Evolutionary conservation across 2,797 vertebrate genomes (phyloP).

Genomic region (Sebastolobus altivelis): DNA sequence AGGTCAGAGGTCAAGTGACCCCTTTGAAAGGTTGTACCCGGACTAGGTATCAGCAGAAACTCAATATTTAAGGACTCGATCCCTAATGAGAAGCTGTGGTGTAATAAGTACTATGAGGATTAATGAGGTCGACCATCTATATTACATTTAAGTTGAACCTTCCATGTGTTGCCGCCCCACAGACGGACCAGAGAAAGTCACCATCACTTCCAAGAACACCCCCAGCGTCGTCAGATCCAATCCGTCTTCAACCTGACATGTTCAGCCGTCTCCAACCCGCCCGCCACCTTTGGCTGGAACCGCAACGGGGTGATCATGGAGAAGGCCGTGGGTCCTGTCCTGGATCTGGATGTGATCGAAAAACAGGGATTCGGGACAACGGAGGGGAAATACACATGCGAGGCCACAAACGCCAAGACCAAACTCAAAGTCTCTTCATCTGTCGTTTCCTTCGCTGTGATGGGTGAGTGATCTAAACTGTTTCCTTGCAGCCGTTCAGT

Average conservation of each 20-base stretch:
- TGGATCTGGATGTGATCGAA: slow-evolving; percentile 37
- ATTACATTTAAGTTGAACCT: not conserved
- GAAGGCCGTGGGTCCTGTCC: rapidly evolving
- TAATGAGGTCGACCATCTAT: not conserved
- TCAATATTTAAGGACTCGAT: no score
- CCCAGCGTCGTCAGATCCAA: not conserved
- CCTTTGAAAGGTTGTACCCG: no score
- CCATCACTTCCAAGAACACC: not conserved
- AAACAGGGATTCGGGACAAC: rapidly evolving
- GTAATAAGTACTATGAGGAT: not conserved
- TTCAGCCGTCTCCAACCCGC: slow-evolving; percentile 55
- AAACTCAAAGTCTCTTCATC: rapidly evolving
- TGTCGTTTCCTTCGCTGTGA: slow-evolving; percentile 27
- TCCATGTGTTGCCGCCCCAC: not conserved
- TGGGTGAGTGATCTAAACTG: slow-evolving; percentile 72
- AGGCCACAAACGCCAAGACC: slow-evolving; percentile 73
- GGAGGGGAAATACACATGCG: slow-evolving; percentile 56
- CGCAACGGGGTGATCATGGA: not conserved
- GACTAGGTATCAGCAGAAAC: no score
- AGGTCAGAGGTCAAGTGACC: no score
- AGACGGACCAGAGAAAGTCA: slow-evolving; percentile 79
- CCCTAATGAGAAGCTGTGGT: not conserved
- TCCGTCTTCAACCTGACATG: slow-evolving; percentile 72
- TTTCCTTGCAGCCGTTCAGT: not conserved
- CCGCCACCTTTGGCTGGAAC: slow-evolving; percentile 66